Base-by-base conservation (phyloP, 2,113 vertebrate genomes). In the Oreochromis spilurus region DNA sequence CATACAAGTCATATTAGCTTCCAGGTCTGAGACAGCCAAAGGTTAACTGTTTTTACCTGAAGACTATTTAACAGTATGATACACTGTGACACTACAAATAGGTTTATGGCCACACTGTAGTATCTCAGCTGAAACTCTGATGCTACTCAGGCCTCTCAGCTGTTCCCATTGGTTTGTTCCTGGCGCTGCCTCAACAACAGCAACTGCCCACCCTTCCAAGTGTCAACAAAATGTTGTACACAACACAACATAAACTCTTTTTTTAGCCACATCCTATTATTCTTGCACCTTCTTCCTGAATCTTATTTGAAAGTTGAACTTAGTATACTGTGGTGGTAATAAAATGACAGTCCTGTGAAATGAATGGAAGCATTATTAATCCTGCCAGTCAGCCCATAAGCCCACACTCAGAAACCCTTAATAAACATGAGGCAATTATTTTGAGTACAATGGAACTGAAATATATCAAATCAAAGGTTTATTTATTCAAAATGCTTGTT, bases 201-300 rank as follows among this genome's bases (percentile, higher is more conserved):
- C 82, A 87, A 86, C 79, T 62, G 34, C 84, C 58, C 50, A 48
- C 14, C 86, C 62, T 78, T 79, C 82, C 82, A 70, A 88, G 88
- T 84, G 92, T 85, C 83, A 83, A 86, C 85, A 87, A 87, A 83
- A 85, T 89, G 84, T 90, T 90, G 90, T 81, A 87, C 87, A 93
- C 87, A 92, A 90, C 38, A 62, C 81, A 75, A 34, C 77, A 87
- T 88, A 48, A 89, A 90, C 84, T 84, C 86, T 90, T 88, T 88
- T 88, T 58, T 58, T 58, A 31, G 26, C 26, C 52, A 55, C 60
- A 78, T 57, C 40, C 34, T 79, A 36, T 86, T 81, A 90, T 81
- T 79, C 70, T 62, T 40, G 79, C 83, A 93, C 88, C 79, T 87
- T 81, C 72, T 57, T 77, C n/a, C 31, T 50, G 16, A 77, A 53